Evolutionary conservation across 2,888 invertebrate genomes (phyloP), one percentile per base, ranked within the genome.

Genomic region (Nasonia oneida): DNA sequence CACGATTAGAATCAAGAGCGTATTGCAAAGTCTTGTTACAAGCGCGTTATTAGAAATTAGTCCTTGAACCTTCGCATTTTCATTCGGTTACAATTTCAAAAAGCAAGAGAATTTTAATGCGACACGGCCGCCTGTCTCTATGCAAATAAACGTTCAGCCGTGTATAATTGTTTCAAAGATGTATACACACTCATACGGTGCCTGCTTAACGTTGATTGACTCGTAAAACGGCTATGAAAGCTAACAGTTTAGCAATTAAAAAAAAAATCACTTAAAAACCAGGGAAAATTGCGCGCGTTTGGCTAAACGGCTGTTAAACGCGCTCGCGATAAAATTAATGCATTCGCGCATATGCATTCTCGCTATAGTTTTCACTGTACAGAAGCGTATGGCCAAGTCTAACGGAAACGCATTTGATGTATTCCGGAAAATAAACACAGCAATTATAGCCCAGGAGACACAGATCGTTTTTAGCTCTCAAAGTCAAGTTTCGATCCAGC

Each of bases 61-160:
- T 84, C 87, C 87, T 87, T 87, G 87, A 87, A 85, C 87, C 87
- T 84, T 79, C 70, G 83, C 80, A 84, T 87, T 85, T 87, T 61
- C 50, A 70, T 4, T 39, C 15, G 79, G 81, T 86, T 67, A 61
- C n/a, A 61, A 61, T 61, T 61, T 61, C 6, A 61, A 61, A 61
- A 61, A 61, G 57, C 57, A 4, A 1, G 57, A 61, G 57, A 61
- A 61, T 61, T 61, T 61, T 61, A 61, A 61, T 61, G 57, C 2
- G 18, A 2, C 6, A 5, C 57, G n/a, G 57, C n/a, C 57, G n/a
- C 57, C 4, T 57, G 14, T 53, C 12, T 57, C 57, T 61, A 61
- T 23, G 57, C 57, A 57, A 57, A 57, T 57, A 57, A 4, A 6
- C 8, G 0, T 8, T 6, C 57, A 2, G 6, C 57, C 8, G 10